Conservation (phyloP, 2,888 invertebrate genomes). For the Timandra comae region DNA sequence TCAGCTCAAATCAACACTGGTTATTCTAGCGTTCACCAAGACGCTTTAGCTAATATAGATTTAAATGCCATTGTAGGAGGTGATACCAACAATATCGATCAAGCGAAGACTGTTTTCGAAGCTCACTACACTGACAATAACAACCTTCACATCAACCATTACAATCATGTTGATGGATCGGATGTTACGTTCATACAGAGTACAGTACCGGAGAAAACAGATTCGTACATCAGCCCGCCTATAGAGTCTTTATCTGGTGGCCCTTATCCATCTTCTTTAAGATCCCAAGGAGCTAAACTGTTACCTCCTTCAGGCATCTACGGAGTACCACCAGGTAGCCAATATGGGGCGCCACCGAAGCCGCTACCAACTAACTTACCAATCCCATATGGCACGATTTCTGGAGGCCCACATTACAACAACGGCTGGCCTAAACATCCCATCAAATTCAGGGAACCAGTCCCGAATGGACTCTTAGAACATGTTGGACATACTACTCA, state of each 20-base stretch:
- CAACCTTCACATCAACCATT: slow-evolving; percentile 33
- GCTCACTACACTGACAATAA: slow-evolving; percentile 66
- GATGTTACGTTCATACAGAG: slow-evolving; percentile 11
- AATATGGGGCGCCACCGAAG: slow-evolving; percentile 61
- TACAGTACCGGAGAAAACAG: slow-evolving; percentile 38
- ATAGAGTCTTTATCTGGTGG: slow-evolving; percentile 60
- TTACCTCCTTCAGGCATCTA: slow-evolving; percentile 78
- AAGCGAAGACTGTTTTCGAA: slow-evolving; percentile 69
- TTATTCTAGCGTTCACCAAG: slow-evolving; percentile 64
- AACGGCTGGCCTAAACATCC: slow-evolving; percentile 76
- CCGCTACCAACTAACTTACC: slow-evolving; percentile 48
- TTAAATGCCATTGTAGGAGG: slow-evolving; percentile 62
- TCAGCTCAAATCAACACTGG: slow-evolving; percentile 52
- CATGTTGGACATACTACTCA: slow-evolving; percentile 80
- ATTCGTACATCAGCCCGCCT: slow-evolving; percentile 66
- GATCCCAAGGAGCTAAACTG: slow-evolving; percentile 68
- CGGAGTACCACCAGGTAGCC: slow-evolving; percentile 76
- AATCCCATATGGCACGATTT: slow-evolving; percentile 58
- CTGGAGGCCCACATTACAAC: slow-evolving; percentile 49
- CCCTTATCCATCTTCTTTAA: slow-evolving; percentile 46
- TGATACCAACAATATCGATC: slow-evolving; percentile 66
- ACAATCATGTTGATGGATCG: slow-evolving; percentile 22
- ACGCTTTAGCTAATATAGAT: slow-evolving; percentile 60
- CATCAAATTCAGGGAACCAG: slow-evolving; percentile 83
- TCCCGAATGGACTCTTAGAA: slow-evolving; percentile 82